Percentiles rank a stretch among this genome's conserved stretches.
phyloP scores from a whole-genome alignment of 2,888 invertebrate genomes.

The Nymphalis c-album region DNA sequence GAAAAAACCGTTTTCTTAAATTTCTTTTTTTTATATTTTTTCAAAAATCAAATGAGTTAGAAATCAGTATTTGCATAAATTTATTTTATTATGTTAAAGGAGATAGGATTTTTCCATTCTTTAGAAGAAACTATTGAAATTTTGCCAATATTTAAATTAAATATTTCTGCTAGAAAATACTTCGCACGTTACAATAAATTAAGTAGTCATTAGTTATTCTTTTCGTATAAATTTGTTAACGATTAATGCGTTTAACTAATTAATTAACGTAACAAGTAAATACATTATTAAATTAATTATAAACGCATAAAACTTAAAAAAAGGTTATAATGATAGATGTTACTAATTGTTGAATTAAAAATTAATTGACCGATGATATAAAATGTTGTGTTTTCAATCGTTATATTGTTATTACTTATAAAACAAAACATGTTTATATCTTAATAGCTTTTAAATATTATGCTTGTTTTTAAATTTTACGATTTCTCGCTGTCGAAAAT shows the following conservation, averaged over 20 bases:
- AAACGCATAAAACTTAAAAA: neutral
- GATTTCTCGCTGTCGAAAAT: neutral
- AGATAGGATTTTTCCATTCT: too few relatives aligned
- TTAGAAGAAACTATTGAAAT: neutral
- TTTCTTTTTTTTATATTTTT: too few relatives aligned
- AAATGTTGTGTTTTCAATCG: neutral
- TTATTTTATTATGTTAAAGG: too few relatives aligned
- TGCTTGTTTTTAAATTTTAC: neutral
- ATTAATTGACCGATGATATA: conserved; percentile 2
- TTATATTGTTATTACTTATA: neutral
- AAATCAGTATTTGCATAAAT: too few relatives aligned
- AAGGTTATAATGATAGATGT: neutral
- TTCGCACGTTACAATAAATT: too few relatives aligned
- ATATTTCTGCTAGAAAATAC: neutral
- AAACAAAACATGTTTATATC: neutral
- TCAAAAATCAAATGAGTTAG: too few relatives aligned
- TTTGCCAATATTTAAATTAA: neutral
- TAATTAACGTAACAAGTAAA: neutral
- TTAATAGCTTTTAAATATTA: neutral
- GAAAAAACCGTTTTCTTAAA: too few relatives aligned
- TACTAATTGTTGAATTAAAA: conserved; percentile 11
- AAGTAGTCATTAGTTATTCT: too few relatives aligned
- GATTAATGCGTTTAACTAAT: neutral
- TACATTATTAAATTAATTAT: neutral
- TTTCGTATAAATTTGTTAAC: too few relatives aligned